A percentile compares a stretch with the other conserved stretches of the same genome.
These are phyloP conservation scores for Osmerus mordax DNA, from an alignment of 2,113 vertebrate genomes.

Conservation along the genomic window DNA sequence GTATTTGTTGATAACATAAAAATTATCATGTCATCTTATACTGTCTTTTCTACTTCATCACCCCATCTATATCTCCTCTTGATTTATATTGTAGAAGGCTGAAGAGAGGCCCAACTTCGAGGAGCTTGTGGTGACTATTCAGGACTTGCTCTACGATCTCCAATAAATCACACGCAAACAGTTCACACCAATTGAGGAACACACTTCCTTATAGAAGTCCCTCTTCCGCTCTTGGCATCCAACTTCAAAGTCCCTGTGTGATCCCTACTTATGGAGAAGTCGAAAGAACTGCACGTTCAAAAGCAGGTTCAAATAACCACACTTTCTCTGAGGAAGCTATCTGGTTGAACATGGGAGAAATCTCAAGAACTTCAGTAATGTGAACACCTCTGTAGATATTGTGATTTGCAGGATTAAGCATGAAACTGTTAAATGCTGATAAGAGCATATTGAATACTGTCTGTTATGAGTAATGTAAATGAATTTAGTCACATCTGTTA, in stretches of 20 bases:
- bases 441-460: neutral
- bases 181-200: neutral
- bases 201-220: neutral
- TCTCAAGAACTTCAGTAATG: neutral
- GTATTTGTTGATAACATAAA: neutral
- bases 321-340: neutral
- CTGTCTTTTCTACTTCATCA: neutral
- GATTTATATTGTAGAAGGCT: conserved; percentile 76
- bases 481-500: neutral
- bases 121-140: conserved; percentile 73
- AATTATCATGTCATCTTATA: neutral
- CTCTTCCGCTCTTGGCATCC: neutral
- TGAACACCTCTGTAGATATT: neutral
- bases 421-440: neutral
- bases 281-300: too few relatives aligned
- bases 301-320: neutral
- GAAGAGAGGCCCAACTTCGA: conserved; percentile 89
- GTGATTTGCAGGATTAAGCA: neutral
- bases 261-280: neutral
- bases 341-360: neutral
- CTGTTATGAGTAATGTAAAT: neutral
- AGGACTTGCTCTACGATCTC: conserved; percentile 82
- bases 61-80: conserved; percentile 20
- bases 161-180: conserved; percentile 46
- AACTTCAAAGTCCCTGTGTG: neutral